Base-by-base conservation (phyloP, 2,888 invertebrate genomes). In the Fragum whitleyi region DNA sequence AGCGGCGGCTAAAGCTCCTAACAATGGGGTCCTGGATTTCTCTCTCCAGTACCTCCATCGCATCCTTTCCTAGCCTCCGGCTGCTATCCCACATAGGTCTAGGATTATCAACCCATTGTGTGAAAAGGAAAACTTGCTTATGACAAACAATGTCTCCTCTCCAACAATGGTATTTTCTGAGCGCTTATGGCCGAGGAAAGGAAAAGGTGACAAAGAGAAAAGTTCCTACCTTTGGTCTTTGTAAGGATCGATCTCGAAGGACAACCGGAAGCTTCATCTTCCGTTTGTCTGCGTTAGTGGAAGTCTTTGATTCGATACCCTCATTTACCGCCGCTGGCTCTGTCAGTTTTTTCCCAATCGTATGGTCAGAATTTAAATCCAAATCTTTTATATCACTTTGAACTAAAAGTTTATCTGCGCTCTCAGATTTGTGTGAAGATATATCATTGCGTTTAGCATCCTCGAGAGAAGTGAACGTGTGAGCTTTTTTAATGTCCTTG, bases 401-500 rank as follows among this genome's bases (percentile, higher is more conserved):
- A 19, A 14, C 28, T 57, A 9, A 0, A 2, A 32, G 11, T 3
- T 29, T 32, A 32, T 61, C 61, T 2, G 7, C 29, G n/a, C 11
- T 61, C 19, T 61, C 32, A 32, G n/a, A 14, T 3, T 5, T n/a
- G 23, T 26, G 2, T 6, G 26, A 23, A 7, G 26, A 32, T 32
- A 2, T 14, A 28, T 61, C 32, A n/a, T 19, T 36, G 1, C 7
- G 9, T 42, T 42, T 65, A 19, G 42, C 65, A 14, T 65, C 65
- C 42, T 65, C 65, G 23, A 65, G 32, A 1, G 65, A 65, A 14
- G 65, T 65, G 65, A 65, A 65, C 21, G 75, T 75, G 16, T 68
- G 68, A 6, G 75, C 67, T 39, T 68, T 75, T 57, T 59, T 75
- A n/a, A 73, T 26, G 7, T 65, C 65, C 42, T 42, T 65, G 1